Evolutionary conservation across 2,113 vertebrate species (phyloP), one percentile per base, ranked within the genome.

Genomic region (Camelus bactrianus): DNA sequence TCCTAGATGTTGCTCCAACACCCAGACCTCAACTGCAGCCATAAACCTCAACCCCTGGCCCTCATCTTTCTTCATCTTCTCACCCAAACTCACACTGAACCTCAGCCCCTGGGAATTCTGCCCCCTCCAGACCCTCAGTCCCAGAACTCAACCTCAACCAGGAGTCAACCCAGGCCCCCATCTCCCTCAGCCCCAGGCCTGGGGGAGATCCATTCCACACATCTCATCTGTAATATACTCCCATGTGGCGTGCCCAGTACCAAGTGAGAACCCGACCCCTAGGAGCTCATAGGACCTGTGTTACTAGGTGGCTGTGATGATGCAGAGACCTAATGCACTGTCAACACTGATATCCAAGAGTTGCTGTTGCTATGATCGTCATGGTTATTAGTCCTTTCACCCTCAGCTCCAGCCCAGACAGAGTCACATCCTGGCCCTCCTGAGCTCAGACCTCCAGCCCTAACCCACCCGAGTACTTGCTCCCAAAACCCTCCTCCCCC

Each of bases 201-300:
- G 64, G 17, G 14, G 8, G 70, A 32, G 81, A 5, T 38, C 56
- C n/a, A 5, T 15, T 19, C 62, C 58, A 17, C 8, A 2, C 60
- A 4, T 8, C 46, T 12, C 2, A 0, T 13, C 6, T 58, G 28
- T 11, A 2, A 26, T 8, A 10, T 90, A 72, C 30, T 11, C 6
- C 0, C 1, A 0, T 10, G 50, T 5, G 0, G 11, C 3, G 11
- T 2, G 1, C 93, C 2, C 0, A 58, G 38, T 4, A n/a, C 28
- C 8, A 0, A 32, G 52, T 8, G 11, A 38, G 38, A 16, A 15
- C 10, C 17, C 48, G 64, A 58, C 0, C 22, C 28, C 2, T 4
- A 1, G 69, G 54, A 65, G 56, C 50, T 2, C 1, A 11, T 5
- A 3, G 8, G 17, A 6, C 12, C 6, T 14, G 46, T 67, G 48